Percentiles rank a stretch among this genome's conserved stretches.
phyloP scores from a whole-genome alignment of 2,888 invertebrate species.

The Cephus spinipes region DNA sequence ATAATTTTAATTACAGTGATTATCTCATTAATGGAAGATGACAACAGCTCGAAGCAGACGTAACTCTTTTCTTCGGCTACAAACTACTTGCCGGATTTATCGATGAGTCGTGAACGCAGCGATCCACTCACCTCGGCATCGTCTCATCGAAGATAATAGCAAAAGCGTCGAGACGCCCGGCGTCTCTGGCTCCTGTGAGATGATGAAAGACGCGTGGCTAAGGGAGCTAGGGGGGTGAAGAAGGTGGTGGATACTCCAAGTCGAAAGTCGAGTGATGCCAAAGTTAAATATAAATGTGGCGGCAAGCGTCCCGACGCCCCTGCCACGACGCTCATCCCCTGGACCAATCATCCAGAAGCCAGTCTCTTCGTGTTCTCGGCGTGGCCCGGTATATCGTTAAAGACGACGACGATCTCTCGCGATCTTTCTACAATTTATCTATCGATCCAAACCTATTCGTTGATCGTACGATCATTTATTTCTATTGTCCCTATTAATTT shows the following conservation, averaged over 20 bases:
- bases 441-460: background rate
- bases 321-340: conserved; percentile 53
- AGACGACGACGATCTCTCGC: conserved; percentile 8
- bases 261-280: conserved; percentile 64
- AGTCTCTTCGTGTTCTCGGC: conserved; percentile 63
- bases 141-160: conserved; percentile 41
- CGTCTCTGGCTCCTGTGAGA: conserved; percentile 13
- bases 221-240: conserved; percentile 22
- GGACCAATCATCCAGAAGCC: conserved; percentile 62
- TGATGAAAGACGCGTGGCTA: conserved; percentile 22
- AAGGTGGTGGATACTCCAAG: conserved; percentile 41
- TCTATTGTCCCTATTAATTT: background rate
- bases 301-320: conserved; percentile 55
- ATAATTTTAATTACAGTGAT: background rate
- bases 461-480: background rate
- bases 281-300: conserved; percentile 66
- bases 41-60: background rate
- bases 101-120: conserved; percentile 40
- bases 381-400: conserved; percentile 46
- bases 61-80: background rate
- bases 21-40: background rate
- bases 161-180: conserved; percentile 10
- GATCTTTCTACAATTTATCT: background rate
- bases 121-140: conserved; percentile 17
- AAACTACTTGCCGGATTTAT: conserved; percentile 41